Evolutionary conservation across 2,113 vertebrate species (phyloP), one percentile per base, ranked within the genome.

Genomic region (Pelecanoides urinatrix): DNA sequence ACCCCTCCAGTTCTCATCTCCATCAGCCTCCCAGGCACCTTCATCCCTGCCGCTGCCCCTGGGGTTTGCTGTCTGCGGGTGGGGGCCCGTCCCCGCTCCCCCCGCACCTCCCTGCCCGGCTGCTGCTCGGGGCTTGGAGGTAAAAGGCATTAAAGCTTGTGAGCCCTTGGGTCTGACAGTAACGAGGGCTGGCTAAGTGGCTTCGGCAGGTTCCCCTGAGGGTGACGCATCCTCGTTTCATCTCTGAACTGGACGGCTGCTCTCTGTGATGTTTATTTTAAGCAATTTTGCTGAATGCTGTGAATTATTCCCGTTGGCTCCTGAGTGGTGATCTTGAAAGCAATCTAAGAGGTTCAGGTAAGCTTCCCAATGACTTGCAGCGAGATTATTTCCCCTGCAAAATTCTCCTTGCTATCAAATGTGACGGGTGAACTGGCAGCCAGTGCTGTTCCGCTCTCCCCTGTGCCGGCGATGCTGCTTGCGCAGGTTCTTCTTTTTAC

Each of bases 41-140:
- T 6, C 32, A 5, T 2, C 73, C 22, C 55, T 16, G 49, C 34
- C 3, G 18, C 71, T 21, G 53, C 79, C 55, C 55, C 11, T 4
- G 3, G 44, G 42, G 21, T 59, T 32, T 45, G 38, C 68, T 59
- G 52, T 67, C 36, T 5, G 27, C 4, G 4, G 13, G 7, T 9
- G 18, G 17, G 61, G 30, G 29, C 13, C 62, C 11, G 3, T 16
- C 55, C 40, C 55, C 1, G 15, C 45, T 82, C 71, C 55, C 61
- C 3, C 2, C 1, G 19, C 26, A 18, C 34, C 38, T 21, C 52
- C 1, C 4, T 6, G 34, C 23, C 10, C 2, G 5, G 42, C 42
- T 17, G 27, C 42, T 14, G 36, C 8, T 7, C 4, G 8, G 66
- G 40, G 10, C 42, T 27, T 7, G 0, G 9, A 27, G 59, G 52